Base-by-base conservation (phyloP, 2,113 vertebrate species). In the Illadopsis cleaveri region DNA sequence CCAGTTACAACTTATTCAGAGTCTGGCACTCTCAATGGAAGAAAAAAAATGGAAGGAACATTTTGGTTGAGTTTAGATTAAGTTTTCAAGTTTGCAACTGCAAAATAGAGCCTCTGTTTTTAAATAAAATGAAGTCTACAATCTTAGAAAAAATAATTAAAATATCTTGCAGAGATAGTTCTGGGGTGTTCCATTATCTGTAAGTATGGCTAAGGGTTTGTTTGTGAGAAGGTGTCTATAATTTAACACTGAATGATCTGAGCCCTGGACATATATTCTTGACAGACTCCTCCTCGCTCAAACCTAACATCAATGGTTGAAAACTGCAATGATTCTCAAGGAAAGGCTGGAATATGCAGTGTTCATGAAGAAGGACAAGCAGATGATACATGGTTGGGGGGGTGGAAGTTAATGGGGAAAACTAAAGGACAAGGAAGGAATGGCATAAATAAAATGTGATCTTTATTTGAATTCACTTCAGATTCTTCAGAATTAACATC, bases 311-410 rank as follows among this genome's bases (percentile, higher is more conserved):
- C 11, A 23, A 1, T 42, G 61, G 12, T 18, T 68, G 58, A 94
- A 93, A 96, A 89, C 16, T 54, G 12, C 27, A 72, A 19, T 11
- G n/a, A 48, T 66, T 73, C 48, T 25, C 27, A 75, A 15, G 40
- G 73, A 61, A 75, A 86, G 42, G 7, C 19, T 65, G n/a, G n/a
- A 78, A 61, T 11, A 17, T 4, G 2, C 31, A 61, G 17, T 23
- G 16, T 40, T 61, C 17, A 16, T 38, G n/a, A 92, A 78, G 21
- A 42, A 81, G 4, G 18, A 27, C 40, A 71, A 66, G 16, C 69
- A 25, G 35, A 80, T 35, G 22, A 91, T n/a, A 53, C 2, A 17
- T 6, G 13, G 10, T 1, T 6, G 45, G 0, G 1, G 1, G 3
- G 17, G 7, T 3, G 25, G 18, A 60, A 37, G 8, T 68, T 54